phyloP scores from a whole-genome alignment of 2,113 vertebrate genomes.

The Phycodurus eques region DNA sequence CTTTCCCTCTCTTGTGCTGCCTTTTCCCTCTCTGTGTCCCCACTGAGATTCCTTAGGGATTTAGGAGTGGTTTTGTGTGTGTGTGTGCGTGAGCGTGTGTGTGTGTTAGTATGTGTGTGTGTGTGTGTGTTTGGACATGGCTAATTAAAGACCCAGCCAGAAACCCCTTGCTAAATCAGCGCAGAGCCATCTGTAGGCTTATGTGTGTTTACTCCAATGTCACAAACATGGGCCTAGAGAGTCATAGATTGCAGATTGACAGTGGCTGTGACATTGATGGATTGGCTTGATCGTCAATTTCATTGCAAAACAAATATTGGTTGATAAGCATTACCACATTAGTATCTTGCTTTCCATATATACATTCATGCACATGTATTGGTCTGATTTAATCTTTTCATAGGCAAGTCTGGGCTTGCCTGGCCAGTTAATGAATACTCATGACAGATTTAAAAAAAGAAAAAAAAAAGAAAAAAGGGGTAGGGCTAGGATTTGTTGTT shows the following conservation, averaged over 20 bases:
- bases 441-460: slow-evolving; percentile 74
- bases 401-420: slow-evolving; percentile 89
- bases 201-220: slow-evolving; percentile 4
- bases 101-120: too few species aligned
- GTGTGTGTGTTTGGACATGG: slow-evolving; percentile 11
- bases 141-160: slow-evolving; percentile 51
- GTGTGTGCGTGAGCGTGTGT: too few species aligned
- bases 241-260: not conserved
- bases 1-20: slow-evolving; percentile 67
- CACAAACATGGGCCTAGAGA: not conserved
- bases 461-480: slow-evolving; percentile 75
- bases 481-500: slow-evolving; percentile 84
- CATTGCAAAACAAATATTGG: not conserved
- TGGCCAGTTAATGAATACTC: slow-evolving; percentile 84
- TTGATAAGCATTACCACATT: not conserved
- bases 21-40: slow-evolving; percentile 64
- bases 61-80: slow-evolving; percentile 5
- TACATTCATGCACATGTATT: not conserved
- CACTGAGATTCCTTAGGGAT: slow-evolving; percentile 48
- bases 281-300: not conserved
- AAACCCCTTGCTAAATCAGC: slow-evolving; percentile 39
- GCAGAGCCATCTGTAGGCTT: slow-evolving; percentile 48
- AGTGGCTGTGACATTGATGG: not conserved
- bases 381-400: not conserved
- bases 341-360: not conserved